phyloP scores from a whole-genome alignment of 2,888 invertebrate genomes.

The Balanococcus diminutus region DNA sequence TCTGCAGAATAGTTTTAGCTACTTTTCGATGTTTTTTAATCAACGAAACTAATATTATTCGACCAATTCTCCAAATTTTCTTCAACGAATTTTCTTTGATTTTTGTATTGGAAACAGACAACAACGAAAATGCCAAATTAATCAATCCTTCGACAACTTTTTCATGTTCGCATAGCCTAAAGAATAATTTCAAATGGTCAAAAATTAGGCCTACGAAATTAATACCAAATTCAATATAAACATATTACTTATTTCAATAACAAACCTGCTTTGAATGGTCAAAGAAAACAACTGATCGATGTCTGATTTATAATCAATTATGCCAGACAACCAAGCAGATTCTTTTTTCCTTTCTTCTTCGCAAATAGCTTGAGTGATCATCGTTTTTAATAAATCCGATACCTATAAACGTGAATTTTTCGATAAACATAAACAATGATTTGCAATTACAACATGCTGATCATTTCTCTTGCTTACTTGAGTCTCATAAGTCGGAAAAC shows the following conservation, averaged over 20 bases:
- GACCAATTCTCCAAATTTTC: conserved; percentile 65
- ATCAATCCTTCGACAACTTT: conserved; percentile 65
- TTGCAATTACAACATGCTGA: background rate
- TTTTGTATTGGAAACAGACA: conserved; percentile 57
- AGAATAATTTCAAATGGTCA: conserved; percentile 55
- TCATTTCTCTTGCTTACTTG: conserved; percentile 38
- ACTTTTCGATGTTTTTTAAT: conserved; percentile 65
- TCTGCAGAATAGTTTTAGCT: conserved; percentile 66
- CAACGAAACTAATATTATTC: conserved; percentile 67
- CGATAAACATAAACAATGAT: background rate
- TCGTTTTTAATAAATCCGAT: conserved; percentile 61
- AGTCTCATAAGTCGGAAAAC: conserved; percentile 62
- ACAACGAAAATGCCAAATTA: conserved; percentile 64
- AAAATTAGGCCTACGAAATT: background rate
- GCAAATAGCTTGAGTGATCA: conserved; percentile 62
- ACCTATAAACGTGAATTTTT: conserved; percentile 16
- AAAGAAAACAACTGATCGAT: conserved; percentile 51
- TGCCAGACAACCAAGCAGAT: conserved; percentile 67
- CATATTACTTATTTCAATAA: background rate
- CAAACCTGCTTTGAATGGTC: conserved; percentile 48
- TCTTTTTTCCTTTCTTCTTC: conserved; percentile 63
- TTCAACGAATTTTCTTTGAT: conserved; percentile 61
- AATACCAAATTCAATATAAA: background rate
- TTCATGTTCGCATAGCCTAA: conserved; percentile 64
- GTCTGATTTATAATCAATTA: conserved; percentile 60